Conservation (phyloP, 2,113 vertebrate species). For the Aleadryas rufinucha region DNA sequence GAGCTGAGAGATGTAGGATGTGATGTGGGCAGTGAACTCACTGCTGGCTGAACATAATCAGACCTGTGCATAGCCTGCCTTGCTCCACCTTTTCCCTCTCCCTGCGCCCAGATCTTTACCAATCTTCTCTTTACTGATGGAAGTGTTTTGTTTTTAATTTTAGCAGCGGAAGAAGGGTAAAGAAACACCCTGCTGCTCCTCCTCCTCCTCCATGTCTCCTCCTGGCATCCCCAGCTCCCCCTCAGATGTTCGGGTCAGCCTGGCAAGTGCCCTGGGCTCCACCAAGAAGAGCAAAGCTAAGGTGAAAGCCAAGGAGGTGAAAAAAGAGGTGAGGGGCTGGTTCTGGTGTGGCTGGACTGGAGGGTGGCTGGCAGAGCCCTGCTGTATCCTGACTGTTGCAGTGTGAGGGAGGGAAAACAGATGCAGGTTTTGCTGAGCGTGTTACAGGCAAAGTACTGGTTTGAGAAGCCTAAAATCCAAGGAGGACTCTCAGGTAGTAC, state of each 20-base stretch:
- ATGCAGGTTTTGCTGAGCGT: not conserved
- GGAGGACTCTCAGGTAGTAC: not conserved
- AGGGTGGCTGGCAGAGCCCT: not conserved
- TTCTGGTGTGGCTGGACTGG: not conserved
- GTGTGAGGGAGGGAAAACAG: not conserved
- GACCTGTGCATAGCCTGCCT: not conserved
- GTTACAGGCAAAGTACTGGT: not conserved
- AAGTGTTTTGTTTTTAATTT: not conserved
- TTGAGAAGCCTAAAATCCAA: not conserved
- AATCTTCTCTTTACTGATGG: not conserved
- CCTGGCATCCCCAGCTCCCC: constrained; percentile 75
- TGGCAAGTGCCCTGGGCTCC: constrained; percentile 69
- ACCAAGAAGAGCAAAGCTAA: constrained; percentile 84
- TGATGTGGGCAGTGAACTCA: not conserved
- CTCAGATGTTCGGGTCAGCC: constrained; percentile 70
- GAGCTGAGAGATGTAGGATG: not conserved
- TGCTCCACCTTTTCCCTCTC: not conserved
- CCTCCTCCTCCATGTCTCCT: constrained; percentile 68
- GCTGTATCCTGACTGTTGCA: not conserved
- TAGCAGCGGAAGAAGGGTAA: constrained; percentile 89
- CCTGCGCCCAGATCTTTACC: not conserved
- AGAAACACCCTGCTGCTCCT: constrained; percentile 73
- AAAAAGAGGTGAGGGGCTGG: constrained; percentile 76
- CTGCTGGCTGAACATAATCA: not conserved
- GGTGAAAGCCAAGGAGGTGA: constrained; percentile 84